Evolutionary conservation across 2,888 invertebrate species (phyloP).

Genomic region (Drosophila prolongata): DNA sequence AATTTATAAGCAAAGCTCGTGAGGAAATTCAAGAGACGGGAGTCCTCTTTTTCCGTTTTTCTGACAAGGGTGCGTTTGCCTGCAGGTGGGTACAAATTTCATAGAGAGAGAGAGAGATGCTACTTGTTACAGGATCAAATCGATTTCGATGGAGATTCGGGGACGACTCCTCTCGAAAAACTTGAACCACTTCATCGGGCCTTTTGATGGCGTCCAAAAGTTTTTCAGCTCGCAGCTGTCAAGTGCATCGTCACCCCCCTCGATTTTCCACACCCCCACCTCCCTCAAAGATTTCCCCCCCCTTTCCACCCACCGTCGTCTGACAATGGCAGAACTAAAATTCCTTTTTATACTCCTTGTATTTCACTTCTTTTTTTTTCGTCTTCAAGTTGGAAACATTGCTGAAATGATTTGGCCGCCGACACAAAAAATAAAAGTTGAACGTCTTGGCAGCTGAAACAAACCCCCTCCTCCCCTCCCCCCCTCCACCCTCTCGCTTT

Average conservation of each 20-base stretch:
- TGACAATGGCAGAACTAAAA: constrained; percentile 69
- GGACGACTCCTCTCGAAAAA: constrained; percentile 9
- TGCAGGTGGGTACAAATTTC: constrained; percentile 1
- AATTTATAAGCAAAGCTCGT: constrained; percentile 72
- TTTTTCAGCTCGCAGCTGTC: constrained; percentile 64
- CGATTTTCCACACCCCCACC: not conserved
- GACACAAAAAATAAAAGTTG: constrained; percentile 45
- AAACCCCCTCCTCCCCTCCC: not conserved
- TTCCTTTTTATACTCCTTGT: constrained; percentile 23
- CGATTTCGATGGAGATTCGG: constrained; percentile 45
- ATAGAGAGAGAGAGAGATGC: not conserved
- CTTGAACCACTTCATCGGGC: constrained; percentile 64
- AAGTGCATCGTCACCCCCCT: constrained; percentile 43
- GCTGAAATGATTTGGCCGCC: constrained; percentile 70
- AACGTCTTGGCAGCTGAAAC: constrained; percentile 32
- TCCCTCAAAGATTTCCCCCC: too few relatives aligned
- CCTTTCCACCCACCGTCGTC: constrained; percentile 31
- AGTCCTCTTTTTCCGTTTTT: not conserved
- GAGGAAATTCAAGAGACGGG: not conserved
- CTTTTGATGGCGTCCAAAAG: constrained; percentile 39
- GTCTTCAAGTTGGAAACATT: constrained; percentile 55
- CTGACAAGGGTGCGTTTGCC: constrained; percentile 1
- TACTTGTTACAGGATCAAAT: constrained; percentile 28
- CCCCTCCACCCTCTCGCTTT: not conserved
- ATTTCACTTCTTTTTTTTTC: constrained; percentile 16